phyloP scores from a whole-genome alignment of 2,113 vertebrate genomes.

The Stomatorhinus ivindoensis region DNA sequence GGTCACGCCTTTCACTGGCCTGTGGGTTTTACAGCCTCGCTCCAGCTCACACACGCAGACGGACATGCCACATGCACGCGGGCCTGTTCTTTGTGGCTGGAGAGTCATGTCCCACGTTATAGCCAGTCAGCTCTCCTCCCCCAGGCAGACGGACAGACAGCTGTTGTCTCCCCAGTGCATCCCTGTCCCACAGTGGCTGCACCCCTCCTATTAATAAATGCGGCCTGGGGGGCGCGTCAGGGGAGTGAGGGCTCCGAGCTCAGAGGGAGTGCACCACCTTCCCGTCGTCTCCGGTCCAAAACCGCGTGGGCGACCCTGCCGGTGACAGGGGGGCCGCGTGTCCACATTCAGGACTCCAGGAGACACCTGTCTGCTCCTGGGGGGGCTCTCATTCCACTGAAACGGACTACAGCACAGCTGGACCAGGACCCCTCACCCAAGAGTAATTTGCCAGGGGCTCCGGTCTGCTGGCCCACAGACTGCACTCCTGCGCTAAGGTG shows the following conservation, averaged over 20 bases:
- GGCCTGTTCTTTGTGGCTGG: constrained; percentile 18
- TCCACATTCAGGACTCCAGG: background rate
- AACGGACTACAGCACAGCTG: background rate
- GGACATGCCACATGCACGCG: background rate
- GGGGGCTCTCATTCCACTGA: background rate
- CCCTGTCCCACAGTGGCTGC: constrained; percentile 18
- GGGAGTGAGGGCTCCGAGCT: background rate
- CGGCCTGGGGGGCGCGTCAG: constrained; percentile 6
- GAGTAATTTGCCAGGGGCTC: background rate
- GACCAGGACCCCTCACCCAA: background rate
- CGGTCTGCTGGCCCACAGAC: constrained; percentile 20
- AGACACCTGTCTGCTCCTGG: background rate
- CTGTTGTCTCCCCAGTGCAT: constrained; percentile 31
- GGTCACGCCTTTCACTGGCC: constrained; percentile 16
- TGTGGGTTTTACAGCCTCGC: constrained; percentile 24
- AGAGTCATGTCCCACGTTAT: background rate
- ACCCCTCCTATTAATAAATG: constrained; percentile 37
- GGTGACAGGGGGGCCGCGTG: background rate
- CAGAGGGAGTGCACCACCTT: background rate
- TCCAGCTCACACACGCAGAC: constrained; percentile 6
- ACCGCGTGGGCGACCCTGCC: background rate
- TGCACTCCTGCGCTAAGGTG: constrained; percentile 35
- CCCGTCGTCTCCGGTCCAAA: background rate
- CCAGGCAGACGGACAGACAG: constrained; percentile 29
- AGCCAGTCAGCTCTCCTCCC: background rate